phyloP scores from a whole-genome alignment of 35 echinoderm and acorn worm genomes.

The Apostichopus japonicus region DNA sequence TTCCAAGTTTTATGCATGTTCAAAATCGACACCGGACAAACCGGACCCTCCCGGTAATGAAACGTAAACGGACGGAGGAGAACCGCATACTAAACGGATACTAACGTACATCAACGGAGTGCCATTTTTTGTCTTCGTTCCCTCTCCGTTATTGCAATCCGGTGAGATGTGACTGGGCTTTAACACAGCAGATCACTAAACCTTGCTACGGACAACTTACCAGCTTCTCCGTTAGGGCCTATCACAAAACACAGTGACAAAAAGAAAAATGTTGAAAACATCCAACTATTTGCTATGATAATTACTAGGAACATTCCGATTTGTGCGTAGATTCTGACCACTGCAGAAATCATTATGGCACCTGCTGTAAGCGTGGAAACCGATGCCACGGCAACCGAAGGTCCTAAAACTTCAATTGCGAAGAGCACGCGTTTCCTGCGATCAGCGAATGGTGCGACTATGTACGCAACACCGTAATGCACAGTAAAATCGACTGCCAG shows the following conservation, averaged over 20 bases:
- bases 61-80: too few species aligned
- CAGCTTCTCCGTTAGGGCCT: conserved; percentile 61
- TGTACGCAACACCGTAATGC: conserved; percentile 91
- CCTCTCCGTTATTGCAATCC: too few species aligned
- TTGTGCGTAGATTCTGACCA: conserved; percentile 72
- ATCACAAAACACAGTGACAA: conserved; percentile 72
- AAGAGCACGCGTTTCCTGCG: conserved; percentile 47
- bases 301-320: conserved; percentile 81
- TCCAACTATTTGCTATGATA: conserved; percentile 80
- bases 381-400: conserved; percentile 78
- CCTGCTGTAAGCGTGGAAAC: conserved; percentile 80
- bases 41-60: too few species aligned
- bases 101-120: too few species aligned
- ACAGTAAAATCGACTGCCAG: conserved; percentile 93
- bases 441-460: conserved; percentile 52
- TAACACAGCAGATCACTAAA: too few species aligned
- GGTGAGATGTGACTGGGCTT: too few species aligned
- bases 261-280: conserved; percentile 81
- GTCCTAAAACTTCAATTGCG: conserved; percentile 61
- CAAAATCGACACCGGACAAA: too few species aligned
- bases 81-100: too few species aligned
- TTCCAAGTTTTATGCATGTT: too few species aligned
- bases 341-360: conserved; percentile 77
- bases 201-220: conserved; percentile 1
- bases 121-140: too few species aligned